Conservation (phyloP, 1,140 invertebrate genomes). For the Bombus pascuorum region DNA sequence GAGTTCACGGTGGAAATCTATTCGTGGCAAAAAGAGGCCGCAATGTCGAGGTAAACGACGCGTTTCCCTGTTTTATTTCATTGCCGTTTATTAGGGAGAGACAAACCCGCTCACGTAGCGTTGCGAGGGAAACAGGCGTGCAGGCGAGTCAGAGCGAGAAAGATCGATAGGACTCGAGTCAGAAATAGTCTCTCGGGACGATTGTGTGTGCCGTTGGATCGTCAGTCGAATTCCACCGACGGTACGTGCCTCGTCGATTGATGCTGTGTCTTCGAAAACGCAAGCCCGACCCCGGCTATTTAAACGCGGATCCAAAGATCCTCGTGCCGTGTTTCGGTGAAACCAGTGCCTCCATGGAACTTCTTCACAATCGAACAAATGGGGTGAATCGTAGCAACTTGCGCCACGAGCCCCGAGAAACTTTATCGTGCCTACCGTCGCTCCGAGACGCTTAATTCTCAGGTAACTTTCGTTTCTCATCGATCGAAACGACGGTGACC, state of each 20-base stretch:
- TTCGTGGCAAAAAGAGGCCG: conserved; percentile 6
- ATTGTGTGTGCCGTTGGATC: conserved; percentile 42
- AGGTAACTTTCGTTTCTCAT: conserved; percentile 20
- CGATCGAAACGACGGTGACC: background rate
- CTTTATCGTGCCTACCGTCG: background rate
- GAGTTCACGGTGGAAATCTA: conserved; percentile 20
- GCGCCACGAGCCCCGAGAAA: background rate
- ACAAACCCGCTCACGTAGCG: background rate
- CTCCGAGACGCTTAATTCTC: background rate
- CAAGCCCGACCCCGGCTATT: conserved; percentile 22
- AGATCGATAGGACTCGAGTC: conserved; percentile 46
- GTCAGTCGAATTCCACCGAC: conserved; percentile 54
- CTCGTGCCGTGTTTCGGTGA: background rate
- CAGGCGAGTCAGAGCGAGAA: conserved; percentile 1
- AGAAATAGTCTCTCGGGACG: conserved; percentile 48
- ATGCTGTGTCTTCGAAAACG: conserved; percentile 34
- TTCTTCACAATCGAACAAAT: background rate
- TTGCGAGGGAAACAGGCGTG: conserved; percentile 12
- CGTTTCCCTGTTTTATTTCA: conserved; percentile 33
- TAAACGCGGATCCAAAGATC: conserved; percentile 12
- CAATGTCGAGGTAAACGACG: conserved; percentile 48
- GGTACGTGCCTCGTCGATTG: conserved; percentile 45
- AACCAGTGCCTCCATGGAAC: background rate
- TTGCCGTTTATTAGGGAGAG: conserved; percentile 22
- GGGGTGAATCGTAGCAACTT: conserved; percentile 7